Evolutionary conservation across 1,140 invertebrate species (phyloP).

Genomic region (Papilio dardanus): DNA sequence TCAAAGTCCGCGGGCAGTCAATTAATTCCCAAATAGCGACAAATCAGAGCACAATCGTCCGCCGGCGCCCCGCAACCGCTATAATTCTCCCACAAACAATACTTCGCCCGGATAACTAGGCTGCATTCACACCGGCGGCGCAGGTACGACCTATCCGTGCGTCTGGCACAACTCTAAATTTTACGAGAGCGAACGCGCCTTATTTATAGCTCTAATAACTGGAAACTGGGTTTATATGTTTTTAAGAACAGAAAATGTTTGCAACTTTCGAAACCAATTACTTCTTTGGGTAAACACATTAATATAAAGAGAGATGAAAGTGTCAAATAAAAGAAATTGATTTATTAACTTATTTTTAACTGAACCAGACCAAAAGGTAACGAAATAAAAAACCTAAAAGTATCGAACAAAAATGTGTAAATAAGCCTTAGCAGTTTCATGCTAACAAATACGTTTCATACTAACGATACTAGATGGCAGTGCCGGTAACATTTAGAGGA

Average conservation of each 20-base stretch:
- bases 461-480: not conserved
- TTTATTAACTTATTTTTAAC: not conserved
- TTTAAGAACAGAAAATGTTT: not conserved
- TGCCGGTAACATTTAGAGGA: not conserved
- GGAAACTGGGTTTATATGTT: not conserved
- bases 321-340: not conserved
- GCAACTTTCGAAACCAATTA: not conserved
- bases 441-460: not conserved
- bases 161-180: slow-evolving; percentile 4
- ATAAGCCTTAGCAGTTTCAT: not conserved
- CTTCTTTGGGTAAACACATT: not conserved
- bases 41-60: slow-evolving; percentile 25
- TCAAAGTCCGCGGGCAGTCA: slow-evolving; percentile 16
- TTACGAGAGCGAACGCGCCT: slow-evolving; percentile 12
- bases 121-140: slow-evolving; percentile 54
- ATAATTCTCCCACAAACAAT: slow-evolving; percentile 51
- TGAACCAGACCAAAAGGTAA: not conserved
- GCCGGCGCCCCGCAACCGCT: slow-evolving; percentile 24
- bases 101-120: slow-evolving; percentile 51
- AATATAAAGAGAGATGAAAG: no score
- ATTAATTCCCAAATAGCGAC: slow-evolving; percentile 21
- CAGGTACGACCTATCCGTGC: slow-evolving; percentile 46
- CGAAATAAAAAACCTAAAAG: not conserved
- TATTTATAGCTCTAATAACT: slow-evolving; percentile 20
- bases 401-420: no score